Percentiles rank a stretch among this genome's conserved stretches.
Evolutionary conservation across 2,888 invertebrate genomes (phyloP).

Genomic region (Leptinotarsa tumamoca): DNA sequence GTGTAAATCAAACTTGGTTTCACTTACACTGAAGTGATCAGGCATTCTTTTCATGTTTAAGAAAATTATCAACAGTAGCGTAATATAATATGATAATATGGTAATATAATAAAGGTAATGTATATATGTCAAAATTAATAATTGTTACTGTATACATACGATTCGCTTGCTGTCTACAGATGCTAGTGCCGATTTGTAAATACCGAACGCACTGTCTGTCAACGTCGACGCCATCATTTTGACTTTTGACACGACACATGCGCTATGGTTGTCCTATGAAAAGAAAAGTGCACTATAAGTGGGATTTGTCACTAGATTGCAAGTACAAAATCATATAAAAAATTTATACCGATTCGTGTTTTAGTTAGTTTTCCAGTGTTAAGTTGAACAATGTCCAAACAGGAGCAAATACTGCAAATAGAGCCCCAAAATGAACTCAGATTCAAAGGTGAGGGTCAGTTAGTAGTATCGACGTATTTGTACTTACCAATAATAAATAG

Average conservation of each 20-base stretch:
- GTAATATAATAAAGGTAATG: no score
- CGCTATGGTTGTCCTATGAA: conserved; percentile 30
- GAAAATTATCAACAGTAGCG: no score
- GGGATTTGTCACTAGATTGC: conserved; percentile 60
- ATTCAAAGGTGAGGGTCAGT: conserved; percentile 82
- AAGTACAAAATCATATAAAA: conserved; percentile 35
- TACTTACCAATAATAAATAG: conserved; percentile 38
- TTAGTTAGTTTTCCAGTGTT: conserved; percentile 54
- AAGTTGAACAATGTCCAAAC: conserved; percentile 72
- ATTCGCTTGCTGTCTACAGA: no score
- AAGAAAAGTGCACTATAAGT: conserved; percentile 61
- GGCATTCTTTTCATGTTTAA: no score
- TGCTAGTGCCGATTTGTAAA: background rate
- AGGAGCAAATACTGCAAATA: conserved; percentile 86
- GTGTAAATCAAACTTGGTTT: no score
- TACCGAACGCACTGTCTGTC: background rate
- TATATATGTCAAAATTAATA: no score
- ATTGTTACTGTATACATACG: no score
- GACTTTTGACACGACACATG: conserved; percentile 24
- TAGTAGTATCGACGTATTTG: conserved; percentile 51
- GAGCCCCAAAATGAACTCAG: conserved; percentile 90
- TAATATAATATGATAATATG: no score
- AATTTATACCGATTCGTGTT: conserved; percentile 40
- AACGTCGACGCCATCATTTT: background rate
- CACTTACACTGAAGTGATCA: no score